Conservation (phyloP, 2,113 vertebrate genomes). For the Aix galericulata region DNA sequence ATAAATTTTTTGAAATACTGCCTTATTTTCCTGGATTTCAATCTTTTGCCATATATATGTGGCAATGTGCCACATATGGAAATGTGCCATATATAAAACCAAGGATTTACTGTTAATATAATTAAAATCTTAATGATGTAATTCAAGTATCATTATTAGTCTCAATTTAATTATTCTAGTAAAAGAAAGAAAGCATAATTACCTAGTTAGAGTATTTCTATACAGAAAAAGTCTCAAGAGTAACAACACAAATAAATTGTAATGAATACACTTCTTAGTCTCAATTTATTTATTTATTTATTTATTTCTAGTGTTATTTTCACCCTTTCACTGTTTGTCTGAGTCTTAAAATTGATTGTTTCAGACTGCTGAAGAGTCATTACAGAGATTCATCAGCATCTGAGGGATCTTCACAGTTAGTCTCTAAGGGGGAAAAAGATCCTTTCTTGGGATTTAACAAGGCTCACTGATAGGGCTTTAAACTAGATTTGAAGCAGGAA, state of each 20-base stretch:
- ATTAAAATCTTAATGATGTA: not conserved
- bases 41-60: not conserved
- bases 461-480: too few relatives aligned
- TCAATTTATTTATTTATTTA: too few relatives aligned
- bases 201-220: not conserved
- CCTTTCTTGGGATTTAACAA: too few relatives aligned
- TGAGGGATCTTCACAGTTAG: not conserved
- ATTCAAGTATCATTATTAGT: not conserved
- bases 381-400: not conserved
- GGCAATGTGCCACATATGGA: not conserved
- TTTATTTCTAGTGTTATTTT: not conserved
- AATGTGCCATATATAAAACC: not conserved
- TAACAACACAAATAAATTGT: not conserved
- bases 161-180: not conserved
- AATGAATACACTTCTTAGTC: fast-evolving
- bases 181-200: not conserved
- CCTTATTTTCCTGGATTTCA: not conserved
- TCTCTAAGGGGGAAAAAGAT: too few relatives aligned
- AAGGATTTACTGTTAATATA: not conserved
- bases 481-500: too few relatives aligned
- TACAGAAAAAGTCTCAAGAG: not conserved
- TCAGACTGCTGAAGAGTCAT: not conserved
- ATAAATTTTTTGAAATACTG: not conserved
- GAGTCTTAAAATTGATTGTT: not conserved
- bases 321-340: not conserved